These are phyloP conservation scores for Grantiella picta DNA, from an alignment of 2,113 vertebrate genomes.

Conservation along the genomic window DNA sequence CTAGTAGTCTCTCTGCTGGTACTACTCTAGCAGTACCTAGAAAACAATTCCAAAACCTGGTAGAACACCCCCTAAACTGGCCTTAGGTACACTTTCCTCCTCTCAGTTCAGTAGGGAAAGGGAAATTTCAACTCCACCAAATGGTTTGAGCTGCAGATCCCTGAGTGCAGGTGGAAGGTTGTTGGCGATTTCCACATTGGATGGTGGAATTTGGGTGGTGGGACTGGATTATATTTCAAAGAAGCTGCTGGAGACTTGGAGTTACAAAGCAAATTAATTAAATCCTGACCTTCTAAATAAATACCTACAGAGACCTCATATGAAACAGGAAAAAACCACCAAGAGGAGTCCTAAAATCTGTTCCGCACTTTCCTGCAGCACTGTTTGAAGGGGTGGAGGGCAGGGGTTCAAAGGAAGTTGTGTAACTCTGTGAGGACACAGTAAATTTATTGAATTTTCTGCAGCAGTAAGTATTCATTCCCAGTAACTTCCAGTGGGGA, in stretches of 20 bases:
- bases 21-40: neutral
- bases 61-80: neutral
- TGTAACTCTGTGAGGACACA: neutral
- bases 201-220: neutral
- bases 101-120: neutral
- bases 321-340: neutral
- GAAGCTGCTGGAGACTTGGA: neutral
- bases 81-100: neutral
- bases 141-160: neutral
- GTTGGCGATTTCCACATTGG: neutral
- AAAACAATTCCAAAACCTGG: neutral
- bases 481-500: neutral
- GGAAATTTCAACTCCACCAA: neutral
- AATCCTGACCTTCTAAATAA: neutral
- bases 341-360: neutral
- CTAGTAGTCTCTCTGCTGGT: neutral
- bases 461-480: neutral
- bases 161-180: neutral
- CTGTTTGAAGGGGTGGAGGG: neutral
- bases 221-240: neutral
- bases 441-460: neutral
- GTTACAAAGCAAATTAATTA: neutral
- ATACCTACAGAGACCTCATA: rapidly evolving
- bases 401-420: neutral
- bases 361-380: neutral